Evolutionary conservation across 1,140 invertebrate species (phyloP), one percentile per base, ranked within the genome.

Genomic region (Oppia nitens): DNA sequence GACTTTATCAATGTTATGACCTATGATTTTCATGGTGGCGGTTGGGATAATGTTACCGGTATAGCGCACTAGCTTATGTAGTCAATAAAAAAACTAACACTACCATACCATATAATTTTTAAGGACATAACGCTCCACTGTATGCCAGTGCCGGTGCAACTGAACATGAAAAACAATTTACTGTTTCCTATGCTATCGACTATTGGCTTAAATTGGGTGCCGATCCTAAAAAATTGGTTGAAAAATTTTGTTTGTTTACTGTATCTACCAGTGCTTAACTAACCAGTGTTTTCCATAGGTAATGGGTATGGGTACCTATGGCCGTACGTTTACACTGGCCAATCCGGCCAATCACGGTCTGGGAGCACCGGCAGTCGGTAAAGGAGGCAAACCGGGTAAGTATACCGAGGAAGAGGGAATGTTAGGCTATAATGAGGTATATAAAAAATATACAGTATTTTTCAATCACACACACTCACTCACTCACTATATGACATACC

Each of bases 1-100:
- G 85, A 91, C 64, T 89, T 90, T 64, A 76, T 92, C 67, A 85
- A 84, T 1, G 79, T 90, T 0, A 89, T 91, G 85, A 81, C 82
- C 0, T 91, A 89, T 57, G 88, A 92, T 68, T 88, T 87, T 66
- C 85, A 90, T 64, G 87, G 87, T 0, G 79, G 81, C 4, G n/a
- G n/a, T n/a, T 91, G 87, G 87, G 87, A 91, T 66, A 69, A 75
- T 2, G 60, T 60, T 23, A 73, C 73, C 2, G 70, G 59, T 68
- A 29, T 17, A 57, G 17, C 50, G n/a, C n/a, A n/a, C n/a, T n/a
- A n/a, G n/a, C n/a, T n/a, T n/a, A n/a, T n/a, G n/a, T n/a, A n/a
- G n/a, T n/a, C n/a, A n/a, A n/a, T n/a, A n/a, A n/a, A n/a, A n/a
- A n/a, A n/a, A n/a, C n/a, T n/a, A n/a, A n/a, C n/a, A n/a, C n/a